These are phyloP conservation scores for Callorhinus ursinus DNA, from an alignment of 2,113 vertebrate genomes.

Conservation along the genomic window DNA sequence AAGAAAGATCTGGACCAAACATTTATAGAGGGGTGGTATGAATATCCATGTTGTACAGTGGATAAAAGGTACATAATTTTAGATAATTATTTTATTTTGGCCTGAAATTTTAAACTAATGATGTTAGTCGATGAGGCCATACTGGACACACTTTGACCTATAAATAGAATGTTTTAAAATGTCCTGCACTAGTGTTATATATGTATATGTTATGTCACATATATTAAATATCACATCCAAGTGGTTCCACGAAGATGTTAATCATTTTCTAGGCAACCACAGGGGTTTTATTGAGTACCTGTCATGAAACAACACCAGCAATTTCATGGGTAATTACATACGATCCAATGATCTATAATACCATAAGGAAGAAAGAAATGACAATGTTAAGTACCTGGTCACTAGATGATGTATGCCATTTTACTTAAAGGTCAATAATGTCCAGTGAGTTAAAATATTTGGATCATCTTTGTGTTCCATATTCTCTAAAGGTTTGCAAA, in stretches of 20 bases:
- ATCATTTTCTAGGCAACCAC: background rate
- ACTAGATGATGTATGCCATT: background rate
- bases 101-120: background rate
- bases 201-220: background rate
- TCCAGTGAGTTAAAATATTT: background rate
- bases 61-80: background rate
- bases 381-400: background rate
- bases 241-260: background rate
- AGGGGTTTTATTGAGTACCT: background rate
- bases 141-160: background rate
- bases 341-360: background rate
- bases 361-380: background rate
- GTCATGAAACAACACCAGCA: background rate
- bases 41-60: constrained; percentile 40
- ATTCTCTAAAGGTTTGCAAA: background rate
- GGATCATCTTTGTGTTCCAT: background rate
- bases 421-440: background rate
- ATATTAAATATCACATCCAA: background rate
- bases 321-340: background rate
- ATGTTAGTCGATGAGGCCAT: background rate
- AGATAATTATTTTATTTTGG: background rate
- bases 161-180: constrained; percentile 45
- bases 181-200: background rate
- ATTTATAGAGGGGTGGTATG: constrained; percentile 59
- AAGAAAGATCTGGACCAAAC: constrained; percentile 74